Conservation (phyloP, 2,797 vertebrate genomes). For the Pipistrellus pipistrellus region DNA sequence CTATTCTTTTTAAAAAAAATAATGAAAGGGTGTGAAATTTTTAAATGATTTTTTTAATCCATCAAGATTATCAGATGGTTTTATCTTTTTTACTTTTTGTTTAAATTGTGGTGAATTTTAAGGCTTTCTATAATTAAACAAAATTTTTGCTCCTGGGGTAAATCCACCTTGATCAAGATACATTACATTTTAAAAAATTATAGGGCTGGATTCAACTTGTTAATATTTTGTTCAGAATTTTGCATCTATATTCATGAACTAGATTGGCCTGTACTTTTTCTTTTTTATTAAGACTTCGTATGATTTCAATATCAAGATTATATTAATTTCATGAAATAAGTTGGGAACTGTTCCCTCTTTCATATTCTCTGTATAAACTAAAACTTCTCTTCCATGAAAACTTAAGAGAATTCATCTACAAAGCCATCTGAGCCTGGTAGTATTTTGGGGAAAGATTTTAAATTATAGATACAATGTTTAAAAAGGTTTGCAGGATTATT, state of each 20-base stretch:
- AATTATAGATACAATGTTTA: not conserved
- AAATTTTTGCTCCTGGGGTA: not conserved
- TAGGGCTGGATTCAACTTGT: not conserved
- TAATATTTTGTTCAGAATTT: constrained; percentile 28
- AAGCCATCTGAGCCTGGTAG: not conserved
- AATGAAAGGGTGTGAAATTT: not conserved
- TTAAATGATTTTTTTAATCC: not conserved
- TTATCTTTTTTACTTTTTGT: not conserved
- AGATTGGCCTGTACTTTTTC: not conserved
- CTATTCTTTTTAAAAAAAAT: not conserved
- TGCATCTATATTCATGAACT: not conserved
- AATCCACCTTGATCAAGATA: not conserved
- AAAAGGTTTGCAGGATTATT: not conserved
- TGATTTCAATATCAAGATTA: constrained; percentile 18
- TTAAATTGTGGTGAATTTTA: not conserved
- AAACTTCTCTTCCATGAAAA: not conserved
- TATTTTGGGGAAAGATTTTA: not conserved
- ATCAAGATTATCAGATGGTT: not conserved
- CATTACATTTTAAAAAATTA: not conserved
- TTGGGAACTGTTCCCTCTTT: constrained; percentile 11
- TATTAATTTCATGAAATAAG: not conserved
- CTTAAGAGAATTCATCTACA: not conserved
- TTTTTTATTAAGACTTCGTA: not conserved
- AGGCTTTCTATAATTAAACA: not conserved
- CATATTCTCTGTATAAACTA: constrained; percentile 2